phyloP scores from a whole-genome alignment of 2,888 invertebrate genomes.

The Limnephilus auricula region DNA sequence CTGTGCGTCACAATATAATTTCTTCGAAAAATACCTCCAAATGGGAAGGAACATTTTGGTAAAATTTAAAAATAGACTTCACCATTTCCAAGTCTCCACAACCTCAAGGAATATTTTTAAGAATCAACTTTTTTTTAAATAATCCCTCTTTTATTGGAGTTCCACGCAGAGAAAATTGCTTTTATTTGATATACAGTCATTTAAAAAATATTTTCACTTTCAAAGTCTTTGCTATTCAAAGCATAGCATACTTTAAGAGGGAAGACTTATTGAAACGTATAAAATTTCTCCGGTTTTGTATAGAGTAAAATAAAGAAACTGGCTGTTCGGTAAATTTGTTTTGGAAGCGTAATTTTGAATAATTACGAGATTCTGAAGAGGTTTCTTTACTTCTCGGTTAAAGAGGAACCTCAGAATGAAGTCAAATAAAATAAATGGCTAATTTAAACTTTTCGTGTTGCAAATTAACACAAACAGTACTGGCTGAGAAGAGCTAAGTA shows the following conservation, averaged over 20 bases:
- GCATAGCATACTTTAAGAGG: too few relatives aligned
- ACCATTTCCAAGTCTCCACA: not conserved
- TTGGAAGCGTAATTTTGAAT: not conserved
- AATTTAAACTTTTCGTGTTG: not conserved
- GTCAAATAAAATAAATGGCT: not conserved
- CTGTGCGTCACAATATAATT: not conserved
- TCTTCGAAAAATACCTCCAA: not conserved
- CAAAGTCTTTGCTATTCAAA: not conserved
- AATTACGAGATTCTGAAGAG: not conserved
- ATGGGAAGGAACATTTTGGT: not conserved
- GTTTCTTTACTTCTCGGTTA: not conserved
- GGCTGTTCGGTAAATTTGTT: not conserved
- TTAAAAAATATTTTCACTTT: not conserved
- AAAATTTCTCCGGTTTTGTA: not conserved
- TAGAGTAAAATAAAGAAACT: not conserved
- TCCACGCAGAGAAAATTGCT: not conserved
- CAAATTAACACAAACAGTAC: conserved; percentile 2
- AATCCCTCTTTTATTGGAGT: not conserved
- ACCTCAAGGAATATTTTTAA: not conserved
- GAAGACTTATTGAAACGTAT: not conserved
- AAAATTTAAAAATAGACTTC: not conserved
- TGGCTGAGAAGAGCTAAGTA: not conserved
- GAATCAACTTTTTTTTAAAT: not conserved
- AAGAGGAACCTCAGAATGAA: not conserved
- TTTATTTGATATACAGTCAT: not conserved